Conservation (phyloP, 1,140 invertebrate genomes). For the Magallana angulata region DNA sequence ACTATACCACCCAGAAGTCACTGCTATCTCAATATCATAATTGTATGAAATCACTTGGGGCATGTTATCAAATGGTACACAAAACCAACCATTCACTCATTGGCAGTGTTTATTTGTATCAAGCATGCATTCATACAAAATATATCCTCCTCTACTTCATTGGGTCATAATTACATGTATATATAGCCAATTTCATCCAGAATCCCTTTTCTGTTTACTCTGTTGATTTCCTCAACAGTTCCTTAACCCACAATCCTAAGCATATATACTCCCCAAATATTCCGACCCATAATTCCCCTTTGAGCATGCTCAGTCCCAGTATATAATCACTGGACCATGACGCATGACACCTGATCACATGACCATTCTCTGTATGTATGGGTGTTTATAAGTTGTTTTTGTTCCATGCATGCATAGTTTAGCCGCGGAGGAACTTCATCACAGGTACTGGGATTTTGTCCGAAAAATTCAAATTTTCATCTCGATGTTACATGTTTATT, state of each 20-base stretch:
- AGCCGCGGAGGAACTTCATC: constrained; percentile 18
- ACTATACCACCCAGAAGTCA: too few species aligned
- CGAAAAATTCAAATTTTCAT: neutral
- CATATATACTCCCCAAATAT: too few species aligned
- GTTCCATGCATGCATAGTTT: constrained; percentile 37
- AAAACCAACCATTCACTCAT: too few species aligned
- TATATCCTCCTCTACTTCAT: neutral
- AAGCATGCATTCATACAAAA: too few species aligned
- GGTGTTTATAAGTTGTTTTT: constrained; percentile 30
- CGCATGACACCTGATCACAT: constrained; percentile 19
- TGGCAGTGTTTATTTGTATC: too few species aligned
- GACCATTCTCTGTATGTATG: neutral
- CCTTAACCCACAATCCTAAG: too few species aligned
- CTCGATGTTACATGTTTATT: neutral
- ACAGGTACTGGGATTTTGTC: constrained; percentile 3
- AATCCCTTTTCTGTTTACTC: neutral
- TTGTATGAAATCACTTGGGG: too few species aligned
- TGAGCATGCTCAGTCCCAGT: neutral
- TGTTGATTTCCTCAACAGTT: too few species aligned
- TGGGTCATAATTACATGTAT: neutral
- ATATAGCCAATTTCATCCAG: neutral
- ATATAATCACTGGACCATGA: neutral
- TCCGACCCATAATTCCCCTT: neutral
- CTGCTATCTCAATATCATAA: too few species aligned
- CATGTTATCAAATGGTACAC: too few species aligned